These are phyloP conservation scores for Lethrus apterus DNA, from an alignment of 1,140 invertebrate genomes.

Conservation along the genomic window DNA sequence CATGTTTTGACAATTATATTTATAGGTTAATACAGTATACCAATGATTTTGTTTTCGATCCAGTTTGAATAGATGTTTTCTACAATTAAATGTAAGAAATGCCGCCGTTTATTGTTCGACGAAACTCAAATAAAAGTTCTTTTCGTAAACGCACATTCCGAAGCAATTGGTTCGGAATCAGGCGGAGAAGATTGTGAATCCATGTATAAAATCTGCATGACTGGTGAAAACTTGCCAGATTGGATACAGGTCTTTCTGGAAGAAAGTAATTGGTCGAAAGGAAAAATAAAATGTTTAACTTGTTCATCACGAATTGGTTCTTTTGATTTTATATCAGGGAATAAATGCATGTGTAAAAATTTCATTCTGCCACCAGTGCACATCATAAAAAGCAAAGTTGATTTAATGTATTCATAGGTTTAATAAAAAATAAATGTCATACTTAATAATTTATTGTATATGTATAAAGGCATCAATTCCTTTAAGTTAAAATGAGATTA, in stretches of 20 bases:
- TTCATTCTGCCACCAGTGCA: conserved; percentile 47
- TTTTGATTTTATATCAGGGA: conserved; percentile 55
- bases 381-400: conserved; percentile 50
- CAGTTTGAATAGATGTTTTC: too few relatives aligned
- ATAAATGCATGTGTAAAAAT: conserved; percentile 49
- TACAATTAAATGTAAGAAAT: conserved; percentile 22
- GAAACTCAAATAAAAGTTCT: conserved; percentile 7
- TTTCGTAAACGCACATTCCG: conserved; percentile 18
- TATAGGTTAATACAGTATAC: too few relatives aligned
- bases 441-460: too few relatives aligned
- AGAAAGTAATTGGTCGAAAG: conserved; percentile 50
- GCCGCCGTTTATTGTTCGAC: conserved; percentile 16
- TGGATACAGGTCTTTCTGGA: conserved; percentile 43
- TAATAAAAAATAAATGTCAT: too few relatives aligned
- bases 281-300: conserved; percentile 53
- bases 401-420: conserved; percentile 32
- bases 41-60: too few relatives aligned
- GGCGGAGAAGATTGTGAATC: conserved; percentile 6
- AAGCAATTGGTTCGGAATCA: conserved; percentile 1
- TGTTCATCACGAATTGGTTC: conserved; percentile 52
- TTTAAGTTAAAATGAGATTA: too few relatives aligned
- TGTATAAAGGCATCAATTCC: too few relatives aligned
- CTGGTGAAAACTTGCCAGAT: conserved; percentile 41
- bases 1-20: too few relatives aligned
- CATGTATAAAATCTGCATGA: conserved; percentile 35